These are phyloP conservation scores for Melitaea cinxia DNA, from an alignment of 1,140 invertebrate genomes.

Conservation along the genomic window DNA sequence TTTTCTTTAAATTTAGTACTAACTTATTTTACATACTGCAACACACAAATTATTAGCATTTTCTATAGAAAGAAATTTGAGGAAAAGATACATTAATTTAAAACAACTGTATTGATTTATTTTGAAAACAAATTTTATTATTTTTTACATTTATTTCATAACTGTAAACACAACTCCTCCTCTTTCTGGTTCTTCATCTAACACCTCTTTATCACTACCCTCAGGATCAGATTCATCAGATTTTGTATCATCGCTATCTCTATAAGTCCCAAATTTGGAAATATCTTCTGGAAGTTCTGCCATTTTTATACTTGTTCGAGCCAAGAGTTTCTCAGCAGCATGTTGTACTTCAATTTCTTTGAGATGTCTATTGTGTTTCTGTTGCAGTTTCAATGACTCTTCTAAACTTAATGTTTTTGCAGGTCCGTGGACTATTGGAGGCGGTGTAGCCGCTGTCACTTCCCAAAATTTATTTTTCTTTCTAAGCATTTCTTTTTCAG, in stretches of 20 bases:
- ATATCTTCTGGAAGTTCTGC: slow-evolving; percentile 50
- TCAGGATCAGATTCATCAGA: slow-evolving; percentile 58
- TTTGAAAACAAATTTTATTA: not conserved
- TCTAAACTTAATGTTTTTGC: slow-evolving; percentile 81
- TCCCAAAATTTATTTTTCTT: slow-evolving; percentile 85
- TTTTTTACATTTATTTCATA: slow-evolving; percentile 51
- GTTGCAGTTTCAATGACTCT: slow-evolving; percentile 83
- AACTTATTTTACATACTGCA: too few relatives aligned
- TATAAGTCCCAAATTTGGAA: slow-evolving; percentile 59
- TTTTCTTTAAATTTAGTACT: too few relatives aligned
- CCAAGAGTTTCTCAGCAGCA: slow-evolving; percentile 67
- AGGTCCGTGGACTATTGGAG: slow-evolving; percentile 81
- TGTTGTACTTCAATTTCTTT: slow-evolving; percentile 69
- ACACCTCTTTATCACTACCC: slow-evolving; percentile 70
- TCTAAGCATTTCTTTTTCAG: slow-evolving; percentile 83
- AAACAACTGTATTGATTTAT: too few relatives aligned
- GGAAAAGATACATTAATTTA: too few relatives aligned
- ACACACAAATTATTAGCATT: too few relatives aligned
- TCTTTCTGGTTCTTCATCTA: slow-evolving; percentile 73
- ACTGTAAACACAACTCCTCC: slow-evolving; percentile 73
- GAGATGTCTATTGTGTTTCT: slow-evolving; percentile 66
- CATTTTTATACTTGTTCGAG: slow-evolving; percentile 59
- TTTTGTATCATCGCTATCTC: slow-evolving; percentile 64
- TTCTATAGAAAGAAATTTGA: too few relatives aligned
- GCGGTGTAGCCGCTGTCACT: slow-evolving; percentile 86